Evolutionary conservation across 2,113 vertebrate species (phyloP), one percentile per base, ranked within the genome.

Genomic region (Myiopsitta monachus): DNA sequence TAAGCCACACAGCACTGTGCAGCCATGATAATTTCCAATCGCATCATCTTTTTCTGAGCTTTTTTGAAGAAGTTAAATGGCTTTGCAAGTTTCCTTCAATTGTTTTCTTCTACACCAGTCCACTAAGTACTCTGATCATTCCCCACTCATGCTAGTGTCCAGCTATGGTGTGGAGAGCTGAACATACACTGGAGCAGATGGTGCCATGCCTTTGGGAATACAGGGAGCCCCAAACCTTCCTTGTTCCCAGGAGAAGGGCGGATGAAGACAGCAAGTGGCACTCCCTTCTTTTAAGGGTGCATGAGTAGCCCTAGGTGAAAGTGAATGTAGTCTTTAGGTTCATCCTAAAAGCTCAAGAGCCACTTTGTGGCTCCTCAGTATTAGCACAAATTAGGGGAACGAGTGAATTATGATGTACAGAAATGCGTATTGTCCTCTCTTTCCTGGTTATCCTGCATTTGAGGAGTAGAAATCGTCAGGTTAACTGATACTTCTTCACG

Each of bases 11-110:
- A 36, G 76, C n/a, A 54, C 80, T 66, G 30, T 1, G 1, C 46
- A 72, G 74, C 74, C 0, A 1, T 91, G 80, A 57, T 68, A 43
- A 91, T 89, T 96, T 90, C 87, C 93, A 80, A 70, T 28, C 47
- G 30, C 88, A 83, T 94, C 62, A 84, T 83, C 82, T 90, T 93
- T 94, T 92, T 73, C 87, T 78, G 69, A 73, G 46, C 76, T 82
- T 95, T 66, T 41, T 51, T 67, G 63, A 91, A 38, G 54, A 64
- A 39, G 4, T 5, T 36, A 46, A 88, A 26, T 75, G 73, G 43
- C 30, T 80, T 90, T 83, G 59, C 44, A 72, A 59, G 30, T 94
- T 88, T 67, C 82, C 75, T 83, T 63, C 59, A 38, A 2, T 66
- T 68, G 13, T 31, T 80, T 88, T 61, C 54, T 83, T 54, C 81